Evolutionary conservation across 2,888 invertebrate species (phyloP).

Genomic region (Trachelus tabidus): DNA sequence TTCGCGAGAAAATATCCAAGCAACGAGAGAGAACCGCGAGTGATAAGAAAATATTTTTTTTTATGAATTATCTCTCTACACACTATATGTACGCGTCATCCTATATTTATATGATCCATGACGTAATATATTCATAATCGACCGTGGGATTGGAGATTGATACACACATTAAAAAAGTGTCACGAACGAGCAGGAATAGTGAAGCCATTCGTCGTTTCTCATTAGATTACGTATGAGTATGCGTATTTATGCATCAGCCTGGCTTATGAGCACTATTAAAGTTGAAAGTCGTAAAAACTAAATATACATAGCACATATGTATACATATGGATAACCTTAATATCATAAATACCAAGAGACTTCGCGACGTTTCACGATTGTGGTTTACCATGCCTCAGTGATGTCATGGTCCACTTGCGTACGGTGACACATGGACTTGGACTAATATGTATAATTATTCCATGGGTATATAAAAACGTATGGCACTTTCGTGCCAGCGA

Average conservation of each 20-base stretch:
- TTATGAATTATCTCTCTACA: not conserved
- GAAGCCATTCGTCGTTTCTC: not conserved
- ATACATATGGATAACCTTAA: conserved; percentile 33
- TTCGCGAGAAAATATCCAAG: not conserved
- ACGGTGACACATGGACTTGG: conserved; percentile 18
- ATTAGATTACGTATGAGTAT: not conserved
- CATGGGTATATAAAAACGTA: not conserved
- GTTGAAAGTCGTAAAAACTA: not conserved
- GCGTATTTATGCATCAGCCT: not conserved
- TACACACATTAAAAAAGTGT: not conserved
- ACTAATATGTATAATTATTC: not conserved
- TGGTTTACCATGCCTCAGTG: conserved; percentile 38
- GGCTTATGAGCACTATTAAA: not conserved
- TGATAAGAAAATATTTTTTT: not conserved
- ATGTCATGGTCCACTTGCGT: conserved; percentile 48
- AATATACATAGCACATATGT: not conserved
- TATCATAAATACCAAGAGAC: conserved; percentile 36
- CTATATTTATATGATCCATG: not conserved
- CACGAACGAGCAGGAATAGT: not conserved
- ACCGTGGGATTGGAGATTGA: not conserved
- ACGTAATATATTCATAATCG: not conserved
- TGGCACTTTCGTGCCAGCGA: not conserved
- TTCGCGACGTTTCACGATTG: conserved; percentile 23
- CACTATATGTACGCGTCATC: not conserved
- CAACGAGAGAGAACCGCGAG: not conserved